These are phyloP conservation scores for Theonella swinhoei DNA, from an alignment of 37 sponge, comb jelly and placozoan species.

Conservation along the genomic window DNA sequence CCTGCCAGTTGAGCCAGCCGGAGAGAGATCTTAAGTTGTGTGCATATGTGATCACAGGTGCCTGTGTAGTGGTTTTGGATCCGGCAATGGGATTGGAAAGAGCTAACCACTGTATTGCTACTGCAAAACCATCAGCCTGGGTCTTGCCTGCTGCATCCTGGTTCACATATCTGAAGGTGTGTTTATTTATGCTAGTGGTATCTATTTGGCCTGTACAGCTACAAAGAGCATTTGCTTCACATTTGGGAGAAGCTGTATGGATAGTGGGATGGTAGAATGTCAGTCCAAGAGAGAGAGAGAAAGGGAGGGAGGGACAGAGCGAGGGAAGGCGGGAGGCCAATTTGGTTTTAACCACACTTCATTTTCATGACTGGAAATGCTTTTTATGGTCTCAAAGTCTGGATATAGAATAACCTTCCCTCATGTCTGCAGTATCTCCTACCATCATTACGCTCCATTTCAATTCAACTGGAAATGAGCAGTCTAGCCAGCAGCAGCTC, in stretches of 20 bases:
- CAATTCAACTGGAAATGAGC: slow-evolving; percentile 34
- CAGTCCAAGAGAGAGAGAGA: too few species aligned
- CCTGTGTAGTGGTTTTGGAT: slow-evolving; percentile 67
- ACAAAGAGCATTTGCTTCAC: too few species aligned
- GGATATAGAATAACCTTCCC: too few species aligned
- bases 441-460: slow-evolving; percentile 45
- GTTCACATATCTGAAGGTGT: slow-evolving; percentile 58
- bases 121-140: slow-evolving; percentile 74
- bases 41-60: slow-evolving; percentile 32
- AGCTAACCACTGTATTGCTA: slow-evolving; percentile 65
- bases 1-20: too few species aligned
- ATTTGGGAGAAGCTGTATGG: too few species aligned
- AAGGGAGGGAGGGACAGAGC: slow-evolving; percentile 1
- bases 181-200: neutral
- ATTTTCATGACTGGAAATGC: too few species aligned
- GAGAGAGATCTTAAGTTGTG: too few species aligned
- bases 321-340: too few species aligned
- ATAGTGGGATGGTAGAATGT: too few species aligned
- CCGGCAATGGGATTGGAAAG: slow-evolving; percentile 71
- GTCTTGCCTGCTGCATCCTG: slow-evolving; percentile 42
- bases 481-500: slow-evolving; percentile 12
- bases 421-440: slow-evolving; percentile 51
- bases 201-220: too few species aligned
- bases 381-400: too few species aligned
- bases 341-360: neutral